Evolutionary conservation across 2,113 vertebrate species (phyloP).

Genomic region (Notarius quadriscutis): DNA sequence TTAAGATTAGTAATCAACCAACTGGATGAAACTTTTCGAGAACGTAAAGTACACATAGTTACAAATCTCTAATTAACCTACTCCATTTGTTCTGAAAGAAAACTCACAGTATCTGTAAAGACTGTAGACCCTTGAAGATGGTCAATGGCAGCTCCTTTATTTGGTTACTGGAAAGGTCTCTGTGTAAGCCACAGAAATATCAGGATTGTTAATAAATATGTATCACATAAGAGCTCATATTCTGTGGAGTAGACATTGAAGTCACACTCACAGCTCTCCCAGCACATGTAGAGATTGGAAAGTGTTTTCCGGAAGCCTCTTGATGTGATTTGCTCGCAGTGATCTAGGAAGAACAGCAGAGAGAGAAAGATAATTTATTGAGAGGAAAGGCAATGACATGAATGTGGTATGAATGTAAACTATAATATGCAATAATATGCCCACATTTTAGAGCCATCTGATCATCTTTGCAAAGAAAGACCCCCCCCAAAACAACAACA

Average conservation of each 20-base stretch:
- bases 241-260: background rate
- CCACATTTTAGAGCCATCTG: background rate
- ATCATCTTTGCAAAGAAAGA: background rate
- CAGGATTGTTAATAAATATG: background rate
- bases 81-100: background rate
- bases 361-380: background rate
- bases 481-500: too few relatives aligned
- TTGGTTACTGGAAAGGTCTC: constrained; percentile 74
- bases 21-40: too few relatives aligned
- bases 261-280: constrained; percentile 49
- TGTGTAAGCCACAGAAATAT: constrained; percentile 49
- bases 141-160: constrained; percentile 69
- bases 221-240: background rate
- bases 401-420: background rate
- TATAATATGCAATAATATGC: background rate
- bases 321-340: constrained; percentile 78
- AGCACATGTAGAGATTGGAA: constrained; percentile 71
- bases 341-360: constrained; percentile 57
- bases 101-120: constrained; percentile 79
- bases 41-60: background rate
- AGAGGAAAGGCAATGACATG: background rate
- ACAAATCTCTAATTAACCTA: background rate
- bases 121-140: constrained; percentile 72
- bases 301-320: constrained; percentile 73
- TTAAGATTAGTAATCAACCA: too few relatives aligned